Evolutionary conservation across 2,797 vertebrate species (phyloP).

Genomic region (Rousettus madagascariensis): DNA sequence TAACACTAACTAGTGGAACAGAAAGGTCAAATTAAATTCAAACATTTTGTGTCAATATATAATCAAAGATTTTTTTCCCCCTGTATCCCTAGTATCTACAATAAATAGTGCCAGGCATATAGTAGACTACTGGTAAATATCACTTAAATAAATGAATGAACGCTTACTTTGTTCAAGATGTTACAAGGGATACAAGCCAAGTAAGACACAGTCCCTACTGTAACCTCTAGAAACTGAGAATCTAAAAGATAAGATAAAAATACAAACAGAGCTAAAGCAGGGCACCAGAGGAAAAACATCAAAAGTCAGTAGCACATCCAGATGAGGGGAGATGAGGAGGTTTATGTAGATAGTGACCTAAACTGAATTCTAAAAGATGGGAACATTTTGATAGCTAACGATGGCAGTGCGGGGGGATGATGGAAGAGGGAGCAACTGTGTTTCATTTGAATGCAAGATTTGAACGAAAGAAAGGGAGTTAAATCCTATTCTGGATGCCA

Average conservation of each 20-base stretch:
- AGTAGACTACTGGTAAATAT: accelerated
- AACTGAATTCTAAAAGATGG: background rate
- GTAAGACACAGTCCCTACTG: background rate
- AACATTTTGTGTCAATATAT: background rate
- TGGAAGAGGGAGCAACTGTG: accelerated
- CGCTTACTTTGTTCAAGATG: background rate
- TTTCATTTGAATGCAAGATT: background rate
- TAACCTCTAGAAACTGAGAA: background rate
- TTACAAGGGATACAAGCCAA: background rate
- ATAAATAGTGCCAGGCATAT: accelerated
- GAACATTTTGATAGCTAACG: background rate
- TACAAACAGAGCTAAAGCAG: background rate
- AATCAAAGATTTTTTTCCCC: background rate
- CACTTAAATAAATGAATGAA: background rate
- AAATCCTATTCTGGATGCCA: background rate
- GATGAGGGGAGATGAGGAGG: background rate
- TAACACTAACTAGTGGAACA: background rate
- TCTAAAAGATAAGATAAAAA: background rate
- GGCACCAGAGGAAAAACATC: background rate
- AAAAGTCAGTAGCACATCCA: accelerated
- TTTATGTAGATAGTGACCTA: background rate
- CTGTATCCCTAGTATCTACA: background rate
- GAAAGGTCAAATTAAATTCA: background rate
- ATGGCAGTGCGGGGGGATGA: accelerated
- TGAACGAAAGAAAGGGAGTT: too few relatives aligned